Percentiles rank a stretch among this genome's conserved stretches.
Conservation (phyloP, 2,113 vertebrate species). For the Albula goreensis region DNA sequence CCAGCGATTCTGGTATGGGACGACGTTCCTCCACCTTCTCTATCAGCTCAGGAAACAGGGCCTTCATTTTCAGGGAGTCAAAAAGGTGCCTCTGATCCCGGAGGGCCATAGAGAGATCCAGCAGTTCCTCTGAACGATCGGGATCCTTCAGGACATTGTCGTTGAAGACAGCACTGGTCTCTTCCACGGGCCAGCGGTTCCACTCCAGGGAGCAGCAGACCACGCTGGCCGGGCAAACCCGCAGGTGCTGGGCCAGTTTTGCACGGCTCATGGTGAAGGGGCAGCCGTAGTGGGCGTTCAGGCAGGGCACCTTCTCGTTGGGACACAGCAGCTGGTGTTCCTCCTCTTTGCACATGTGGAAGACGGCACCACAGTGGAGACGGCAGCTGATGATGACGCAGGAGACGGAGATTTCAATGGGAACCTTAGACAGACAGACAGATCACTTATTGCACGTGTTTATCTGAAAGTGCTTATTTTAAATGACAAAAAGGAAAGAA, state of each 20-base stretch:
- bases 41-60: slow-evolving; percentile 86
- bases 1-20: slow-evolving; percentile 37
- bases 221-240: slow-evolving; percentile 83
- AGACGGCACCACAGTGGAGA: slow-evolving; percentile 82
- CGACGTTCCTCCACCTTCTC: slow-evolving; percentile 48
- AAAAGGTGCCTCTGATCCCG: slow-evolving; percentile 87
- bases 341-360: slow-evolving; percentile 92
- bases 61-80: slow-evolving; percentile 81
- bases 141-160: slow-evolving; percentile 78
- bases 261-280: slow-evolving; percentile 84
- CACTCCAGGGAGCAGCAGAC: slow-evolving; percentile 94
- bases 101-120: slow-evolving; percentile 86
- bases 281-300: slow-evolving; percentile 86
- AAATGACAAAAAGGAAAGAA: too few relatives aligned
- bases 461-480: too few relatives aligned
- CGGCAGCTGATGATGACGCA: slow-evolving; percentile 78
- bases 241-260: slow-evolving; percentile 81
- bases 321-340: slow-evolving; percentile 89
- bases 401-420: slow-evolving; percentile 72
- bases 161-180: slow-evolving; percentile 75
- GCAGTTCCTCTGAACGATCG: slow-evolving; percentile 63
- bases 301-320: slow-evolving; percentile 83
- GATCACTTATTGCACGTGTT: too few relatives aligned
- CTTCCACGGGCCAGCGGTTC: slow-evolving; percentile 89
- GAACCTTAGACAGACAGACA: slow-evolving; percentile 23